A percentile compares a stretch with the other conserved stretches of the same genome.
phyloP scores from a whole-genome alignment of 2,113 vertebrate genomes.

The Pleuronectes platessa region DNA sequence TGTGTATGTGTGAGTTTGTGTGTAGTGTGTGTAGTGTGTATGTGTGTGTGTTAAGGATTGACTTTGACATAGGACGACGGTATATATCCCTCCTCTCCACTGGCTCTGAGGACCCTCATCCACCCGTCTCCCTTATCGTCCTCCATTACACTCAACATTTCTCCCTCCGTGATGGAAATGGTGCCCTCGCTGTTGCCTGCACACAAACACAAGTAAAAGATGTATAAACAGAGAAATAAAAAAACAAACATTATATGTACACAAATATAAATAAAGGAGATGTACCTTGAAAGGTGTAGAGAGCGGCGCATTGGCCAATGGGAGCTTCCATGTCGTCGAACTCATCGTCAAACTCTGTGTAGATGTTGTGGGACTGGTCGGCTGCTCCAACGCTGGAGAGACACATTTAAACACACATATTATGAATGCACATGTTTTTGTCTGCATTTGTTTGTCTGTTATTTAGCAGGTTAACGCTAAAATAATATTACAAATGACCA shows the following conservation, averaged over 20 bases:
- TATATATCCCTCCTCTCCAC: conserved; percentile 87
- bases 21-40: conserved; percentile 6
- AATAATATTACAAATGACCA: too few species aligned
- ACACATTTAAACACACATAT: not conserved
- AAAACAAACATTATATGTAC: not conserved
- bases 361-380: conserved; percentile 50
- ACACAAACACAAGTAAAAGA: conserved; percentile 20
- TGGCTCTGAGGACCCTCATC: conserved; percentile 84
- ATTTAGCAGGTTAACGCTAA: too few species aligned
- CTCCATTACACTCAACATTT: conserved; percentile 85
- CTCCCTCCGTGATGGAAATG: conserved; percentile 84
- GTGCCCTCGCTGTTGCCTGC: conserved; percentile 83
- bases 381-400: conserved; percentile 37
- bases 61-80: conserved; percentile 87
- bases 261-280: not conserved
- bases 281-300: conserved; percentile 88
- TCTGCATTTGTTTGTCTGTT: too few species aligned
- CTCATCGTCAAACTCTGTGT: conserved; percentile 85
- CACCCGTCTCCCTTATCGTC: conserved; percentile 90
- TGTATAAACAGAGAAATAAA: not conserved
- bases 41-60: conserved; percentile 27
- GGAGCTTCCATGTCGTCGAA: conserved; percentile 84
- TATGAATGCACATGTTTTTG: too few species aligned
- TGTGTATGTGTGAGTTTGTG: conserved; percentile 18
- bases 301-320: conserved; percentile 84